Percentiles rank a stretch among this genome's conserved stretches.
phyloP scores from a whole-genome alignment of 2,797 vertebrate genomes.

The Taenioides sp. region DNA sequence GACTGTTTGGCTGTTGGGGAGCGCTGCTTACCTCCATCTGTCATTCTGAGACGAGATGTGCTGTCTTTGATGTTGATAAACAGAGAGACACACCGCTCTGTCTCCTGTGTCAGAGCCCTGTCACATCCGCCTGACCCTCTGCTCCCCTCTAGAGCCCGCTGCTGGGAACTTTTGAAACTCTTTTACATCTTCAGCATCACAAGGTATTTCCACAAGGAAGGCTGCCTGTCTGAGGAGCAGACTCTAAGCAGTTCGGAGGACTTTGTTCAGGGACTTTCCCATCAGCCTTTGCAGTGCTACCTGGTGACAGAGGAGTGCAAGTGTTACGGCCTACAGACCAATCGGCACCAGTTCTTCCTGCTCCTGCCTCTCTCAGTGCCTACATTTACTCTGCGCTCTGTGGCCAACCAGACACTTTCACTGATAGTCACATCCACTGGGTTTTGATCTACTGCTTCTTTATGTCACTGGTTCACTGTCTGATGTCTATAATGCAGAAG shows the following conservation, averaged over 20 bases:
- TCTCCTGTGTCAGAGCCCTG: conserved; percentile 71
- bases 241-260: conserved; percentile 63
- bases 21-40: conserved; percentile 70
- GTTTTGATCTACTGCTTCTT: conserved; percentile 57
- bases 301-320: conserved; percentile 80
- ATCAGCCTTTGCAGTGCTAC: conserved; percentile 85
- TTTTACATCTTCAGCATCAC: conserved; percentile 82
- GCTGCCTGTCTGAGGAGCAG: conserved; percentile 49
- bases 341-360: conserved; percentile 83
- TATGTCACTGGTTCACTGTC: background rate
- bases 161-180: conserved; percentile 80
- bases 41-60: conserved; percentile 75
- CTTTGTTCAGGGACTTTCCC: conserved; percentile 70
- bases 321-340: conserved; percentile 80
- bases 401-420: conserved; percentile 81
- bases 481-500: background rate
- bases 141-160: conserved; percentile 60
- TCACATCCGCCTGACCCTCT: conserved; percentile 24
- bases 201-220: conserved; percentile 80
- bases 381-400: conserved; percentile 78
- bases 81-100: conserved; percentile 80
- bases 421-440: conserved; percentile 67
- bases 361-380: conserved; percentile 79
- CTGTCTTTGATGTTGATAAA: conserved; percentile 86
- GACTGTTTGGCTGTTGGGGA: conserved; percentile 75